phyloP scores from a whole-genome alignment of 2,113 vertebrate genomes.

The Illadopsis cleaveri region DNA sequence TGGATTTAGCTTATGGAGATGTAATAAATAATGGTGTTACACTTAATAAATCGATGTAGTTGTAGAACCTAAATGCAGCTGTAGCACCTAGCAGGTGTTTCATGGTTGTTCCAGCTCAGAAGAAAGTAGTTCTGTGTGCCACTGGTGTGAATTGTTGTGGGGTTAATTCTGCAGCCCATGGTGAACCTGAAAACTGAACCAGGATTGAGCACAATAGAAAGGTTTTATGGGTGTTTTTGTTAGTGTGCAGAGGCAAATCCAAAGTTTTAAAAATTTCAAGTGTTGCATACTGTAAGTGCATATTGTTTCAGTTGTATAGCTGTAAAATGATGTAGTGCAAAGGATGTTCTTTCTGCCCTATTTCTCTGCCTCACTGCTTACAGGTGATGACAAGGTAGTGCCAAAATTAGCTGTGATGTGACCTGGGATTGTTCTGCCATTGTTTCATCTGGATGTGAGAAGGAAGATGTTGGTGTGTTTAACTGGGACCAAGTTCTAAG shows the following conservation, averaged over 20 bases:
- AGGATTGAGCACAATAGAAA: background rate
- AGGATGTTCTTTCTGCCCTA: background rate
- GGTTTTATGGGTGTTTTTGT: background rate
- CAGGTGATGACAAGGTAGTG: background rate
- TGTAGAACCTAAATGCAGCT: background rate
- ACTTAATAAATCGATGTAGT: background rate
- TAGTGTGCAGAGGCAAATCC: background rate
- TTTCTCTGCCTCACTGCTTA: background rate
- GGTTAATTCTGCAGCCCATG: background rate
- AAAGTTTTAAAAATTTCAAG: background rate
- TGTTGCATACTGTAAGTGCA: rapidly evolving
- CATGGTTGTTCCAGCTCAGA: background rate
- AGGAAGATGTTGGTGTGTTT: background rate
- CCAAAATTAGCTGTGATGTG: background rate
- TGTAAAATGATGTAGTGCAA: no score
- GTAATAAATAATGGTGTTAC: background rate
- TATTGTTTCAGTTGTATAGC: background rate
- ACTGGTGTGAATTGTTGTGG: background rate
- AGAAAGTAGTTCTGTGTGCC: background rate
- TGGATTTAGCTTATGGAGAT: background rate
- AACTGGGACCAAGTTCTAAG: background rate
- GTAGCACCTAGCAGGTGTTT: background rate
- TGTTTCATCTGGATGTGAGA: background rate
- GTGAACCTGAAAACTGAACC: background rate
- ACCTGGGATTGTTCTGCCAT: background rate